Percentiles rank a stretch among this genome's conserved stretches.
These are phyloP conservation scores for Solen grandis DNA, from an alignment of 1,140 invertebrate genomes.

Conservation along the genomic window DNA sequence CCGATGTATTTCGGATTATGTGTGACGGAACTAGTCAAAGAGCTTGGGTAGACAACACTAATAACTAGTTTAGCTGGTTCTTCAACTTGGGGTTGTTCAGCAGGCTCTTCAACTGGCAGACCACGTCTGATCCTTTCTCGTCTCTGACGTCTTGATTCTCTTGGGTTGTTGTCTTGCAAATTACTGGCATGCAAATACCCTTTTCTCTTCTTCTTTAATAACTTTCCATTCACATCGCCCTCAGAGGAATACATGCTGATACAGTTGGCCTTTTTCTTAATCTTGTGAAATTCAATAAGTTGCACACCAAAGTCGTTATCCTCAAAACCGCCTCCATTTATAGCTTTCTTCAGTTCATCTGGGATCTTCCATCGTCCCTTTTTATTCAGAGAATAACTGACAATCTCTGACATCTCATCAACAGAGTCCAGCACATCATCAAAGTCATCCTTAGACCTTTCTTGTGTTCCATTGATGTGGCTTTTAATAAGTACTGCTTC, in stretches of 20 bases:
- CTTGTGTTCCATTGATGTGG: not conserved
- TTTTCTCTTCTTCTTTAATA: conserved; percentile 9
- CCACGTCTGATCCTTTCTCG: not conserved
- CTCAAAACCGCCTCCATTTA: not conserved
- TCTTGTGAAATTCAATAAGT: conserved; percentile 31
- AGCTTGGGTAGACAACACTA: conserved; percentile 28
- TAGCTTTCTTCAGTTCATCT: conserved; percentile 5
- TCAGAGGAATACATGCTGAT: conserved; percentile 18
- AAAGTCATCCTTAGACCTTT: not conserved
- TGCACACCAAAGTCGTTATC: conserved; percentile 33
- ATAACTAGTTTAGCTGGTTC: conserved; percentile 10
- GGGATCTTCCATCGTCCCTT: conserved; percentile 45
- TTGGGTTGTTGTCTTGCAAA: not conserved
- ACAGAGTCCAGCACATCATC: not conserved
- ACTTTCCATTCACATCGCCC: not conserved
- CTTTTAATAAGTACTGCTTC: not conserved
- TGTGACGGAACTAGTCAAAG: conserved; percentile 1
- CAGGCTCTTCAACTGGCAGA: not conserved
- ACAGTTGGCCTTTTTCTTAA: conserved; percentile 21
- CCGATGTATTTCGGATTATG: conserved; percentile 33
- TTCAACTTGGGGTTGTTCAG: not conserved
- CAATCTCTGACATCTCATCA: not conserved
- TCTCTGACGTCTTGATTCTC: not conserved
- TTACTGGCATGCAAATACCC: conserved; percentile 31
- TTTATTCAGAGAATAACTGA: conserved; percentile 48